These are phyloP conservation scores for Carettochelys insculpta DNA, from an alignment of 2,113 vertebrate genomes.

Conservation along the genomic window DNA sequence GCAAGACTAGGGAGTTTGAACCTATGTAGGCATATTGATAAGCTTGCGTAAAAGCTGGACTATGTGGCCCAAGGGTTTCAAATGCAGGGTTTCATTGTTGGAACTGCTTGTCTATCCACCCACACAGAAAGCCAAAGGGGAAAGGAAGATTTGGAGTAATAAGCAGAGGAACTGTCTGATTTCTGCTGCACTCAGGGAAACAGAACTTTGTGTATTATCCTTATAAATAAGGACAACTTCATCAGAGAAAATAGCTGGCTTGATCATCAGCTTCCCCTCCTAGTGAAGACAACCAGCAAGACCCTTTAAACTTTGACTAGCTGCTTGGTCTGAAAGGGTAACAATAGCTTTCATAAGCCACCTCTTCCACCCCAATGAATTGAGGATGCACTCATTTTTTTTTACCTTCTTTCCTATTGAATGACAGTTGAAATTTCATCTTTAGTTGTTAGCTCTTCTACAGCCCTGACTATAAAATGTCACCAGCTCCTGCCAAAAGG, in stretches of 20 bases:
- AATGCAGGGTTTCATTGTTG: not conserved
- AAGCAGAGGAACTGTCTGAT: not conserved
- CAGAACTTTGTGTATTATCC: not conserved
- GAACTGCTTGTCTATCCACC: not conserved
- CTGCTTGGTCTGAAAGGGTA: not conserved
- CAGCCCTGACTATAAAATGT: fast-evolving
- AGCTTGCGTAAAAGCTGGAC: not conserved
- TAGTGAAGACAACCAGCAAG: not conserved
- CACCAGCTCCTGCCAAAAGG: fast-evolving
- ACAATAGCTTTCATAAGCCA: fast-evolving
- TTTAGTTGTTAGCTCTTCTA: fast-evolving
- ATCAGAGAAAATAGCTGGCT: not conserved
- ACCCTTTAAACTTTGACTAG: not conserved
- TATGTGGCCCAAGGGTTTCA: not conserved
- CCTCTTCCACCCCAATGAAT: not conserved
- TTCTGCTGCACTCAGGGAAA: not conserved
- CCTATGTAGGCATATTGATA: too few species aligned
- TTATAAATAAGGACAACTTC: not conserved
- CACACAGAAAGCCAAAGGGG: not conserved
- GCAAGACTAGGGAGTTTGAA: too few species aligned
- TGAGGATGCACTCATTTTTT: fast-evolving
- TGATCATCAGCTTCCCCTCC: not conserved
- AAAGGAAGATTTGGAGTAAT: not conserved
- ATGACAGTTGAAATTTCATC: fast-evolving
- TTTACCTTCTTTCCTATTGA: not conserved